These are phyloP conservation scores for Ephialtes manifestator DNA, from an alignment of 2,888 invertebrate genomes.

Conservation along the genomic window DNA sequence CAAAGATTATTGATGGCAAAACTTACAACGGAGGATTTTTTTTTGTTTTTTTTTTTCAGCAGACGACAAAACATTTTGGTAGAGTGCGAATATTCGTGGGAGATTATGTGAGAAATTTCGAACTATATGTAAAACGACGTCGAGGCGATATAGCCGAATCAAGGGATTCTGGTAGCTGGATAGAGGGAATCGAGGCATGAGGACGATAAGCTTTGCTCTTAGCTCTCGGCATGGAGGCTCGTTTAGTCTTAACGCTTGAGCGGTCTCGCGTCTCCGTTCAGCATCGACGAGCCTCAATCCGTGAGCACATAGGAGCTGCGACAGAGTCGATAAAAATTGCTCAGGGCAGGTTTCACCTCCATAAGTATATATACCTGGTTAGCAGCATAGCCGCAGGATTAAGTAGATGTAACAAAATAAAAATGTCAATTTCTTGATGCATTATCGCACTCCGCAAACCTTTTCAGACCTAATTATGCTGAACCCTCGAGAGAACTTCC, in stretches of 20 bases:
- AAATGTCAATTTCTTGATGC: constrained; percentile 1
- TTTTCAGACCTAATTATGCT: constrained; percentile 16
- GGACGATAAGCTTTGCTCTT: constrained; percentile 41
- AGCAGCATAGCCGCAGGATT: not conserved
- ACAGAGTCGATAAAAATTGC: constrained; percentile 32
- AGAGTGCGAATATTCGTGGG: constrained; percentile 18
- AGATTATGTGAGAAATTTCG: not conserved
- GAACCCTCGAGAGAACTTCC: not conserved
- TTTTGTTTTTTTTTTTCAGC: not conserved
- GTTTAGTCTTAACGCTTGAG: constrained; percentile 48
- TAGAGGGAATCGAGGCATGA: constrained; percentile 44
- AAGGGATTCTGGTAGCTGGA: constrained; percentile 8
- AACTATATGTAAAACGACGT: not conserved
- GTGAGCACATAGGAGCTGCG: constrained; percentile 6
- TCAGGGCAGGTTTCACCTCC: constrained; percentile 3
- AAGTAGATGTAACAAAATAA: not conserved
- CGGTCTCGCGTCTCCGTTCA: constrained; percentile 35
- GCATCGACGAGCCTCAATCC: constrained; percentile 24
- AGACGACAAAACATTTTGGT: not conserved
- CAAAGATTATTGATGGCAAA: no score
- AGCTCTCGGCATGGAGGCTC: constrained; percentile 35
- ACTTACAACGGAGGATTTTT: not conserved
- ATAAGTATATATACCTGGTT: not conserved
- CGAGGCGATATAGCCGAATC: not conserved
- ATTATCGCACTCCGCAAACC: not conserved